Evolutionary conservation across 2,888 invertebrate genomes (phyloP).

Genomic region (Sphaerophoria taeniata): DNA sequence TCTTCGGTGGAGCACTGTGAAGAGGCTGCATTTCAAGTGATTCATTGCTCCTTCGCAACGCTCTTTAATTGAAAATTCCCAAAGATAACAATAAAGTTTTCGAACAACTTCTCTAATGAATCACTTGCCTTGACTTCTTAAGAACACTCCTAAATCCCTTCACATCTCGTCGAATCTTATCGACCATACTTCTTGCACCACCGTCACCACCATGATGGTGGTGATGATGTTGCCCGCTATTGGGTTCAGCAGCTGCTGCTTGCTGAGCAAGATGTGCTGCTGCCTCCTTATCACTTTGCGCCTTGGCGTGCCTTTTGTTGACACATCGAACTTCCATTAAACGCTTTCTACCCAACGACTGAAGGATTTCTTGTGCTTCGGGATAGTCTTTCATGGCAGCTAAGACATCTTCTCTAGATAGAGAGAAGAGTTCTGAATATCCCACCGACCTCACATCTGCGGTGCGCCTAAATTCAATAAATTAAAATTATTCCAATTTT

Average conservation of each 20-base stretch:
- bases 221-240: constrained; percentile 17
- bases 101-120: not conserved
- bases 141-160: constrained; percentile 87
- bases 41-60: constrained; percentile 83
- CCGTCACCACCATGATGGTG: constrained; percentile 83
- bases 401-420: constrained; percentile 96
- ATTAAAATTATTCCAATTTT: not conserved
- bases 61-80: constrained; percentile 66
- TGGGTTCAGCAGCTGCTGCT: constrained; percentile 57
- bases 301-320: constrained; percentile 82
- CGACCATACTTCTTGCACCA: constrained; percentile 90
- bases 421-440: constrained; percentile 96
- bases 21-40: constrained; percentile 88
- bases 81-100: not conserved
- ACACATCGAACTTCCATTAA: constrained; percentile 92
- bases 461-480: constrained; percentile 88
- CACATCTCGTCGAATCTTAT: constrained; percentile 92
- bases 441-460: constrained; percentile 98
- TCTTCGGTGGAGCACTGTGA: constrained; percentile 81
- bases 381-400: constrained; percentile 98
- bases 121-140: constrained; percentile 83
- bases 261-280: constrained; percentile 76
- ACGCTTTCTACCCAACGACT: constrained; percentile 92
- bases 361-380: constrained; percentile 97
- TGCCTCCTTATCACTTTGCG: constrained; percentile 79